phyloP scores from a whole-genome alignment of 2,113 vertebrate species.

The Amblyopsis rosae region DNA sequence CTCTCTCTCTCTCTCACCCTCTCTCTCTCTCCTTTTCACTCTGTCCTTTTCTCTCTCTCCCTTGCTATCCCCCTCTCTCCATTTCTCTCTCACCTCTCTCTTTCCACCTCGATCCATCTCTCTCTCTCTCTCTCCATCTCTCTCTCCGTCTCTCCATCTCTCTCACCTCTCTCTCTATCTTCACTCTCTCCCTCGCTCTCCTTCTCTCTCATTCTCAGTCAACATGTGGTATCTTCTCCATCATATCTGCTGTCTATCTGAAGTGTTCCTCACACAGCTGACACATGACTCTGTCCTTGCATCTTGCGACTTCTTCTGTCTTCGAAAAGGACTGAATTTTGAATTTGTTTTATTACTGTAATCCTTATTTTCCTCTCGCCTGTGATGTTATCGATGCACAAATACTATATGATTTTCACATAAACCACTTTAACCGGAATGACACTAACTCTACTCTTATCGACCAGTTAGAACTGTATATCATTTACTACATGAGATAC shows the following conservation, averaged over 20 bases:
- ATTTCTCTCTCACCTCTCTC: no score
- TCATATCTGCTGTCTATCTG: conserved; percentile 33
- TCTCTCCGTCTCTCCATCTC: conserved; percentile 1
- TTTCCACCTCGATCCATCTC: no score
- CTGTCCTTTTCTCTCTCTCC: background rate
- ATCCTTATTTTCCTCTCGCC: no score
- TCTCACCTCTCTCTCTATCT: background rate
- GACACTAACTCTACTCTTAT: no score
- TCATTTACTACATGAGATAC: no score
- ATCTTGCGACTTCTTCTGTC: background rate
- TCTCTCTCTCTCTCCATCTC: background rate
- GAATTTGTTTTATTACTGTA: no score
- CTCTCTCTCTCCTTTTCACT: background rate
- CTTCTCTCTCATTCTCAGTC: conserved; percentile 6
- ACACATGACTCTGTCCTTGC: background rate
- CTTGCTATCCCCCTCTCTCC: no score
- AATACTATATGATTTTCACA: background rate
- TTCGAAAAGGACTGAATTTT: no score
- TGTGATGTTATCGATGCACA: background rate
- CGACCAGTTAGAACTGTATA: no score
- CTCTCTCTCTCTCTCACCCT: conserved; percentile 17
- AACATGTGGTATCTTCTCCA: conserved; percentile 23
- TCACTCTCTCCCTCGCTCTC: conserved; percentile 4
- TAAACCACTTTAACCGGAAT: background rate
- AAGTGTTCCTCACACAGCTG: conserved; percentile 8